A percentile compares a stretch with the other conserved stretches of the same genome.
Conservation (phyloP, 2,797 vertebrate species). For the Neopelma chrysocephalum region DNA sequence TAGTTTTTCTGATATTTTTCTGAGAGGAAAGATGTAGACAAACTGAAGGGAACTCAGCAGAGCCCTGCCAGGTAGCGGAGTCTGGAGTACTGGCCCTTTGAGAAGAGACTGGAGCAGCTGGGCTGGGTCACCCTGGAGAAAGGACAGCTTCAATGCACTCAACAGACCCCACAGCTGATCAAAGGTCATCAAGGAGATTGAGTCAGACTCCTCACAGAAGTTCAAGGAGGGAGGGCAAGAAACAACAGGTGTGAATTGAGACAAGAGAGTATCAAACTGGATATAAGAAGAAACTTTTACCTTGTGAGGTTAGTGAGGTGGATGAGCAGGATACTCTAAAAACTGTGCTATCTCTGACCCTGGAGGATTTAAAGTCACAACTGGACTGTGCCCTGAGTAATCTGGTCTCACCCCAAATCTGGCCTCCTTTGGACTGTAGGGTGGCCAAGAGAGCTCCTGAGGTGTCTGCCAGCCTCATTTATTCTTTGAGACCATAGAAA, state of each 20-base stretch:
- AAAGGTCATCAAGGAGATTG: not conserved
- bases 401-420: not conserved
- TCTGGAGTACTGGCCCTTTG: not conserved
- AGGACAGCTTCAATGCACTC: rapidly evolving
- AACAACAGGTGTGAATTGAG: not conserved
- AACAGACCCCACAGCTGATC: not conserved
- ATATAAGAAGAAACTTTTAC: not conserved
- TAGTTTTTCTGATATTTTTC: not conserved
- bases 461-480: not conserved
- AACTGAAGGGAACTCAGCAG: not conserved
- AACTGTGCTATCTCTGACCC: not conserved
- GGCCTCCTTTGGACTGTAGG: not conserved
- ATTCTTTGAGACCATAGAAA: not conserved
- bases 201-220: not conserved
- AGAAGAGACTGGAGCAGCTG: not conserved
- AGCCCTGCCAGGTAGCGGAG: rapidly evolving
- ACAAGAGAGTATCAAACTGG: not conserved
- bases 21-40: not conserved
- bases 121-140: not conserved
- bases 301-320: not conserved
- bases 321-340: not conserved
- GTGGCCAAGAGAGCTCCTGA: not conserved
- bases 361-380: not conserved
- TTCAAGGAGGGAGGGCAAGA: not conserved
- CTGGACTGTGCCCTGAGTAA: not conserved